Evolutionary conservation across 2,113 vertebrate species (phyloP), one percentile per base, ranked within the genome.

Genomic region (Mesembrinibis cayennensis): DNA sequence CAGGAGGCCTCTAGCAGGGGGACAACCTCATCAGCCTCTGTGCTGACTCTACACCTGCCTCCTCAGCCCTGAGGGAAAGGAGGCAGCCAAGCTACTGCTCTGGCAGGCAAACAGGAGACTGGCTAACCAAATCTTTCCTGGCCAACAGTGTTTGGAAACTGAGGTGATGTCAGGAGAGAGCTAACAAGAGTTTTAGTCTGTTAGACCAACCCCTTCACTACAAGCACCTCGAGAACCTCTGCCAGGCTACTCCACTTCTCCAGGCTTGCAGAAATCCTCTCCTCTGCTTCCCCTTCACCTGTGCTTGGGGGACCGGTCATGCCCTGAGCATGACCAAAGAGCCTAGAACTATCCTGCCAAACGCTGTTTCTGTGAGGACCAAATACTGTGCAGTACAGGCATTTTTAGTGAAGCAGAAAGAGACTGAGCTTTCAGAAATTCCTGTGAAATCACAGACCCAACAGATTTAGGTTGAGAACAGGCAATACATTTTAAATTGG

Each of bases 321-420:
- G 13, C 32, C 27, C 10, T 5, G 15, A 47, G 3, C 11, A 27
- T 1, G 3, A 11, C 9, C 29, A 56, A n/a, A 80, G 18, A 67
- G 9, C n/a, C 22, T 32, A 61, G 18, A 7, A 9, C 14, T 9
- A 1, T 44, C 44, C 52, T 72, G 22, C 6, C 7, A 14, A 1
- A 16, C 0, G 0, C 32, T 72, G 32, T 47, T 44, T 42, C 44
- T 38, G 5, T 0, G 0, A 79, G 45, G 14, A 30, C 7, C 20
- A 47, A 36, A 34, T 21, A 4, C 3, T 18, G 13, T 3, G 19
- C 4, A 10, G 20, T 27, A 26, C 15, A 27, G 23, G 5, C 6
- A 20, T 23, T 52, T 27, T 10, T 9, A 55, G 10, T 7, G 14
- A 59, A 63, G 26, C 6, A 85, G 14, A 25, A 40, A 38, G 32